These are phyloP conservation scores for Sinodicranocentrus sp. DNA, from an alignment of 2,888 invertebrate species.

Conservation along the genomic window DNA sequence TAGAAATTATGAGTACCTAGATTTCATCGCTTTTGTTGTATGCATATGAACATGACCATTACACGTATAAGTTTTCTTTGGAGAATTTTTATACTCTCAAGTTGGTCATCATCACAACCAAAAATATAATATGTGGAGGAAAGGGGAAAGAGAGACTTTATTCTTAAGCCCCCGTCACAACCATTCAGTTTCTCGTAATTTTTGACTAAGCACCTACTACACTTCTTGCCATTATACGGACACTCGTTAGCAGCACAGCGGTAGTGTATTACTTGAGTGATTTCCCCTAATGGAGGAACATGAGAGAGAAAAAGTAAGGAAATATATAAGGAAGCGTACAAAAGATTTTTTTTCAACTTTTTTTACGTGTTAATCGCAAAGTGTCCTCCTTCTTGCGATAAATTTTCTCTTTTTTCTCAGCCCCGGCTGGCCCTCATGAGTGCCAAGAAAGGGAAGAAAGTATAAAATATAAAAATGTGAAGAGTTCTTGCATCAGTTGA, in stretches of 20 bases:
- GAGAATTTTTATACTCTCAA: background rate
- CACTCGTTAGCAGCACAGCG: conserved; percentile 53
- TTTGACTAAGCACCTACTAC: conserved; percentile 48
- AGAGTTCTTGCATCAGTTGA: conserved; percentile 33
- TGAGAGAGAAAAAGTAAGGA: background rate
- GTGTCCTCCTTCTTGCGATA: conserved; percentile 63
- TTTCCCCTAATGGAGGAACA: conserved; percentile 44
- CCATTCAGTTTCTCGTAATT: conserved; percentile 62
- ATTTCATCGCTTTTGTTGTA: conserved; percentile 57
- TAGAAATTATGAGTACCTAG: conserved; percentile 56
- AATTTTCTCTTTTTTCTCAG: conserved; percentile 36
- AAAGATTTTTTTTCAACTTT: conserved; percentile 55
- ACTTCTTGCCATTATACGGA: conserved; percentile 52
- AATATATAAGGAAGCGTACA: background rate
- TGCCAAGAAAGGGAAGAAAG: conserved; percentile 49
- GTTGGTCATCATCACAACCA: conserved; percentile 26
- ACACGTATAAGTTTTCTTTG: background rate
- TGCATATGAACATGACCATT: conserved; percentile 23
- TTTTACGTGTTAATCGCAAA: conserved; percentile 65
- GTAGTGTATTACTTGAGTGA: conserved; percentile 55
- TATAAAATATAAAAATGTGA: conserved; percentile 26
- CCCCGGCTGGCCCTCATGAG: conserved; percentile 32
- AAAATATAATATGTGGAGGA: background rate
- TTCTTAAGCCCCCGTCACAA: conserved; percentile 44
- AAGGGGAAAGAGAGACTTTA: conserved; percentile 28